Evolutionary conservation across 2,888 invertebrate genomes (phyloP), one percentile per base, ranked within the genome.

Genomic region (Torymus tubicola): DNA sequence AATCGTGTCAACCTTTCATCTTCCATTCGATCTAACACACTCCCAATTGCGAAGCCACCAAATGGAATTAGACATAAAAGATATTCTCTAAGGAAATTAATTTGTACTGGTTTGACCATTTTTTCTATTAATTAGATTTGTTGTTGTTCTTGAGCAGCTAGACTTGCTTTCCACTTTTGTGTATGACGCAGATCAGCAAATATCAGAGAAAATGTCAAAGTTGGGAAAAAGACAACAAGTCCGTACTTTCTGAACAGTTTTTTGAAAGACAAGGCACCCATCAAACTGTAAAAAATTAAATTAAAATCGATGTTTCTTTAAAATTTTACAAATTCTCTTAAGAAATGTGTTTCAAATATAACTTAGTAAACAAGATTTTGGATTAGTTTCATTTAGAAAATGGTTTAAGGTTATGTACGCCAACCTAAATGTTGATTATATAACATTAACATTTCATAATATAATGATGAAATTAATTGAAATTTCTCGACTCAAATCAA

Each of bases 171-270:
- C 95, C 95, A 96, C 91, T 93, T 91, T 84, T 92, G 93, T 0
- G 96, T 97, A 86, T 94, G 94, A 76, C 91, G 93, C 92, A 94
- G 95, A 89, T 97, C 97, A 5, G 94, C 92, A 91, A 92, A 95
- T 87, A 97, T 96, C 2, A 93, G 86, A 24, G 91, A 87, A 50
- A 88, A 91, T 77, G 93, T 88, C 83, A 94, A 83, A 55, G 93
- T 91, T 16, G 96, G 96, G 88, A 96, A 94, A 79, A 94, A 87
- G 82, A 95, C 93, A 85, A 94, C 94, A 85, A 94, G 91, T 84
- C 94, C 91, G 92, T 96, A 96, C 88, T 93, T 93, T 85, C 91
- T 93, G 80, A 94, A 88, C 84, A 94, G 90, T 77, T 87, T 87
- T 84, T 89, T 64, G 1, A 85, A 14, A 2, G 18, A 21, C 55